Evolutionary conservation across 1,140 invertebrate species (phyloP).

Genomic region (Paraescarpia echinospica): DNA sequence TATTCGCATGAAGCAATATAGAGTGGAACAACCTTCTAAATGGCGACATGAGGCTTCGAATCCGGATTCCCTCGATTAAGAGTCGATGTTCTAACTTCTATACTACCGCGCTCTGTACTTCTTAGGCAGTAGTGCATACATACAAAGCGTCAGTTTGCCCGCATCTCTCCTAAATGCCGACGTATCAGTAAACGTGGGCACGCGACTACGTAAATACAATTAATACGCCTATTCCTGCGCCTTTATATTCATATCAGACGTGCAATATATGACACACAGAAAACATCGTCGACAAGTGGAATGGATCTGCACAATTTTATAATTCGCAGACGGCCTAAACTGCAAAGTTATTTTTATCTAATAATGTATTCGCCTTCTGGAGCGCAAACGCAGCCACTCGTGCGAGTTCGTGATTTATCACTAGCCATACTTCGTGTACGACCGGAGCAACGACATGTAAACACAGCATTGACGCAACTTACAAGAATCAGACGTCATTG

Average conservation of each 20-base stretch:
- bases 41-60: no score
- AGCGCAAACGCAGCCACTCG: background rate
- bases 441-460: background rate
- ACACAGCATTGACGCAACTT: background rate
- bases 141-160: no score
- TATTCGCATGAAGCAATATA: background rate
- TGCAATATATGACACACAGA: background rate
- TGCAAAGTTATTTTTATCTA: background rate
- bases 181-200: no score
- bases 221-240: background rate
- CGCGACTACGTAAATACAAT: background rate
- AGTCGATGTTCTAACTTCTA: background rate
- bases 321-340: background rate
- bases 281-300: background rate
- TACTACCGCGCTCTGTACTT: background rate
- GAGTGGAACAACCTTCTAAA: background rate
- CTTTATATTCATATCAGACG: background rate
- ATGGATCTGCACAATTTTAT: background rate
- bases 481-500: background rate
- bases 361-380: background rate
- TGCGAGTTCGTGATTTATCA: background rate
- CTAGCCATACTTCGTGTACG: background rate
- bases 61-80: background rate
- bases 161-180: no score
- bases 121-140: no score